phyloP scores from a whole-genome alignment of 64 coral and sea anemone species.

The Dendronephthya gigantea region DNA sequence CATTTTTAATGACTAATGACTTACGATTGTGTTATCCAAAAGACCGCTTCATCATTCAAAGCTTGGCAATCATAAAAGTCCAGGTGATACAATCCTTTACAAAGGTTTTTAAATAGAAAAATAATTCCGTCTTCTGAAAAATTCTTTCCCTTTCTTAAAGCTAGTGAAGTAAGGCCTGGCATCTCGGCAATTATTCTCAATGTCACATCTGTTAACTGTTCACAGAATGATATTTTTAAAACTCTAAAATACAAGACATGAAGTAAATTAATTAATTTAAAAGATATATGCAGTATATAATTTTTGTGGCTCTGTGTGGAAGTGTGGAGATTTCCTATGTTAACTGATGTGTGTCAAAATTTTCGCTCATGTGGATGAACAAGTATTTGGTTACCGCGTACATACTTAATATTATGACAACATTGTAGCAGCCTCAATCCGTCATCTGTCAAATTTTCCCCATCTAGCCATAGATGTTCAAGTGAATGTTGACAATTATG shows the following conservation, averaged over 20 bases:
- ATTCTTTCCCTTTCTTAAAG: conserved; percentile 59
- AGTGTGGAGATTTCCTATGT: no score
- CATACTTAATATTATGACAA: conserved; percentile 61
- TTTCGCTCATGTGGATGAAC: not conserved
- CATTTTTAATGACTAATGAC: no score
- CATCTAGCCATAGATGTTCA: conserved; percentile 81
- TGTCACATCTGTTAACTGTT: conserved; percentile 54
- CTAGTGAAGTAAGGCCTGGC: conserved; percentile 40
- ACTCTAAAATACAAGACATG: conserved; percentile 31
- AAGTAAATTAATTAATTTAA: not conserved
- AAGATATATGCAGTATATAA: not conserved
- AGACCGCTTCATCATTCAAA: conserved; percentile 52
- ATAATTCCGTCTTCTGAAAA: conserved; percentile 49
- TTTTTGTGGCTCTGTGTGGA: no score
- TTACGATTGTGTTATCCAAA: conserved; percentile 49
- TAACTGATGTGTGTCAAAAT: not conserved
- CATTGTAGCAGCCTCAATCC: conserved; percentile 48
- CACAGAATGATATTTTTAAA: conserved; percentile 77
- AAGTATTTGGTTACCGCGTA: not conserved
- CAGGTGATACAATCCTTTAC: conserved; percentile 56
- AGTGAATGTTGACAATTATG: conserved; percentile 38
- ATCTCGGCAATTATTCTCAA: conserved; percentile 49
- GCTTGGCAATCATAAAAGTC: conserved; percentile 59
- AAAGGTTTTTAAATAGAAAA: conserved; percentile 55
- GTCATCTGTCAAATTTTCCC: conserved; percentile 62